Evolutionary conservation across 2,113 vertebrate genomes (phyloP).

Genomic region (Acinonyx jubatus): DNA sequence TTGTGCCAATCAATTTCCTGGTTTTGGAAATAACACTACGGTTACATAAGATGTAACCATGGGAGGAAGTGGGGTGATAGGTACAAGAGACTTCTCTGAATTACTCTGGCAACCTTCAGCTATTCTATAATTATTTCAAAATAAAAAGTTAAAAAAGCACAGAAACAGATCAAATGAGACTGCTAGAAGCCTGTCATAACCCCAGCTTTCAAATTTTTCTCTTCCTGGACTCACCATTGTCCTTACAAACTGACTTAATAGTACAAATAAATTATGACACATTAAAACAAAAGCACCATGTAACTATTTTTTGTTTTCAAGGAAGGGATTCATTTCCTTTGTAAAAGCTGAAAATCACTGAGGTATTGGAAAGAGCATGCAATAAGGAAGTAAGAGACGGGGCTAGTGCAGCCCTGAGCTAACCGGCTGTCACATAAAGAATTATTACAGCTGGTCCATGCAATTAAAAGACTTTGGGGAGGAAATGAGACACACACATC

Average conservation of each 20-base stretch:
- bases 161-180: neutral
- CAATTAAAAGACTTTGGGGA: neutral
- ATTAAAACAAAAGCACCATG: neutral
- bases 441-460: neutral
- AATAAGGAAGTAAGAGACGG: neutral
- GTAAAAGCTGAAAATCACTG: neutral
- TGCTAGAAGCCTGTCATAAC: neutral
- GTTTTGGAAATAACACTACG: neutral
- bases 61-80: neutral
- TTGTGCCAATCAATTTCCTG: accelerated
- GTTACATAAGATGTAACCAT: neutral
- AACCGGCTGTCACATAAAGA: neutral
- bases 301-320: neutral
- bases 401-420: neutral
- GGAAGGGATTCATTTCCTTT: neutral
- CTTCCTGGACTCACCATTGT: neutral
- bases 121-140: neutral
- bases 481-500: neutral
- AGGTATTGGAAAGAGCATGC: neutral
- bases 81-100: neutral
- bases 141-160: neutral
- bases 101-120: neutral
- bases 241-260: neutral
- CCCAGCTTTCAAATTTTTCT: neutral
- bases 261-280: neutral